Base-by-base conservation (phyloP, 2,797 vertebrate species). In the Sciurus vulgaris region DNA sequence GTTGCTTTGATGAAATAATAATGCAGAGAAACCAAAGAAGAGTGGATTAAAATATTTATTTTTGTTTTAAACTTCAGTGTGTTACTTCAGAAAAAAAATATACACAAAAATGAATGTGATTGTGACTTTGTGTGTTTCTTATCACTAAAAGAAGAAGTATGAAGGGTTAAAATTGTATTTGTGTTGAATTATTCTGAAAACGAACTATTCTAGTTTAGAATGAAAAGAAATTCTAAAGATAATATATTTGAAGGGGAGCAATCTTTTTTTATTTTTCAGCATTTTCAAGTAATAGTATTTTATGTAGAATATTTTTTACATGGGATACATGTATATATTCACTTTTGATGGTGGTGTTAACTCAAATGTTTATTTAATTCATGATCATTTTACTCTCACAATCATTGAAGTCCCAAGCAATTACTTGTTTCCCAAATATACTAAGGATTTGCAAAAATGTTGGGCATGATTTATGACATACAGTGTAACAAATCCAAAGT, bases 1-100 rank as follows among this genome's bases (percentile, higher is more conserved):
- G 38, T 63, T 20, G n/a, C 82, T 95, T 91, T 92, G 91, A 96
- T 97, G 83, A 97, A 97, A 97, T 96, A 96, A 90, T 95, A 95
- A 96, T 95, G 65, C 74, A 91, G 26, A 74, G 11, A 93, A 96
- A 94, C 78, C 54, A 94, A 96, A 73, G 51, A 86, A 61, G 28
- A 76, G 18, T 44, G 24, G 10, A 89, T 86, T 96, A 89, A 96
- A 95, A 92, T 96, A 92, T 91, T 96, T 96, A 95, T 96, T 96
- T 95, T 94, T 90, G 33, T 82, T 96, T 96, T 94, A 91, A 84
- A 79, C 47, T 61, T 95, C 65, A 94, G 17, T 56, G 41, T 90
- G 56, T 84, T 95, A 93, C 61, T 91, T 86, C 79, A 87, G n/a
- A 81, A 94, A 76, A 95, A 87, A 87, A 87, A 59, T 14, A 91